Percentiles rank a stretch among this genome's conserved stretches.
phyloP scores from a whole-genome alignment of 2,797 vertebrate species.

The Spinus olivaceus region DNA sequence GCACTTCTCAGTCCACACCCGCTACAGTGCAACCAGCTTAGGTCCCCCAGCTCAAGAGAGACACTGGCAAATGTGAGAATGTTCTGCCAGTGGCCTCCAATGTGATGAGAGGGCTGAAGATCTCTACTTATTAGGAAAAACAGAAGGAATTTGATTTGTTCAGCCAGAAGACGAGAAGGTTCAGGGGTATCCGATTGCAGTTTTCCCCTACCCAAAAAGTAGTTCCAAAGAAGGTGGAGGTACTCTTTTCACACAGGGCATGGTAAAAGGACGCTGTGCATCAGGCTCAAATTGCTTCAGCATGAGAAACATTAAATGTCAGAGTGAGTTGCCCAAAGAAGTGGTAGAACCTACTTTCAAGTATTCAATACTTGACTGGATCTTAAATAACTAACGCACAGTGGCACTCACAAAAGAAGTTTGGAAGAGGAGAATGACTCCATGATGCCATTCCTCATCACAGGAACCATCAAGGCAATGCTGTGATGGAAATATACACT shows the following conservation, averaged over 20 bases:
- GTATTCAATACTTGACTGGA: not conserved
- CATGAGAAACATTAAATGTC: not conserved
- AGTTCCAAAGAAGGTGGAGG: not conserved
- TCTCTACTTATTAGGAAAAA: not conserved
- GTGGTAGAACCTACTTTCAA: not conserved
- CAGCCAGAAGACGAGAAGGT: not conserved
- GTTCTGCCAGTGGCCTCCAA: not conserved
- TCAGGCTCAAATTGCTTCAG: not conserved
- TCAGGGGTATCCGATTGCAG: not conserved
- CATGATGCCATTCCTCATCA: not conserved
- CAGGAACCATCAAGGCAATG: not conserved
- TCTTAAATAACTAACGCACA: not conserved
- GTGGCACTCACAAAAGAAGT: not conserved
- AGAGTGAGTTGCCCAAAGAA: not conserved
- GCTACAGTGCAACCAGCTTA: not conserved
- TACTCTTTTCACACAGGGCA: not conserved
- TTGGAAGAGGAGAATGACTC: not conserved
- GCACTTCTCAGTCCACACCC: not conserved
- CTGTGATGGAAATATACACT: rapidly evolving
- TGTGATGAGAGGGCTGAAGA: not conserved
- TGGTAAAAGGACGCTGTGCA: not conserved
- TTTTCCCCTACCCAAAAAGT: not conserved
- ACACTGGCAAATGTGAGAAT: not conserved
- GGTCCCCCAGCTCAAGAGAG: not conserved
- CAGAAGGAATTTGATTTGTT: not conserved